Evolutionary conservation across 2,888 invertebrate genomes (phyloP), one percentile per base, ranked within the genome.

Genomic region (Drosophila atripex): DNA sequence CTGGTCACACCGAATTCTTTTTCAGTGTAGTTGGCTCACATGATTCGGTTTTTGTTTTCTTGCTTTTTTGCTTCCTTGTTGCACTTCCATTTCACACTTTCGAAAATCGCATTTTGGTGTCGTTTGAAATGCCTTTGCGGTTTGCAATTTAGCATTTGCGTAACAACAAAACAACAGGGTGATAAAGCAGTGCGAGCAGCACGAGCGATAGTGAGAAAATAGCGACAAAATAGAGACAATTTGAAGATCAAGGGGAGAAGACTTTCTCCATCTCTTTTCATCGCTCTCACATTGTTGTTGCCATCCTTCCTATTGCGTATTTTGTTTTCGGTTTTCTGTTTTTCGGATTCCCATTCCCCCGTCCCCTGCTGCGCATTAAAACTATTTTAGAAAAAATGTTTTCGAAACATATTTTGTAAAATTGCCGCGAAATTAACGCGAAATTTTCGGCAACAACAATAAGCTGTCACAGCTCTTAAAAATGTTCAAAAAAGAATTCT

Each of bases 361-460:
- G 3, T 1, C 32, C 32, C 11, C 30, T n/a, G 0, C 30, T 49
- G 28, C 51, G 58, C 54, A 68, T 30, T 28, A 46, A 45, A 63
- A 63, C 55, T 50, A 61, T 57, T 51, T 53, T 18, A 35, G 28
- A 52, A 39, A 39, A 64, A 46, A 35, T 18, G 18, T 41, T 77
- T 80, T 80, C 46, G 73, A 61, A 64, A 66, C 68, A 75, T 75
- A 77, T 71, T 79, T 79, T 83, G 70, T 69, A 61, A 83, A 83
- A 86, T 83, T 79, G 76, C 54, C 64, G 73, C 78, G 52, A 64
- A 83, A 86, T 80, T 83, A 80, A 83, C 69, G 68, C 71, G 65
- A 75, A 77, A 77, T 72, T 75, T 53, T 50, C 28, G 45, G 25
- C 35, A 78, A 58, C 47, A 55, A 57, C 65, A 73, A 66, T 56